A percentile compares a stretch with the other conserved stretches of the same genome.
phyloP scores from a whole-genome alignment of 2,797 vertebrate species.

The Ispidina picta region DNA sequence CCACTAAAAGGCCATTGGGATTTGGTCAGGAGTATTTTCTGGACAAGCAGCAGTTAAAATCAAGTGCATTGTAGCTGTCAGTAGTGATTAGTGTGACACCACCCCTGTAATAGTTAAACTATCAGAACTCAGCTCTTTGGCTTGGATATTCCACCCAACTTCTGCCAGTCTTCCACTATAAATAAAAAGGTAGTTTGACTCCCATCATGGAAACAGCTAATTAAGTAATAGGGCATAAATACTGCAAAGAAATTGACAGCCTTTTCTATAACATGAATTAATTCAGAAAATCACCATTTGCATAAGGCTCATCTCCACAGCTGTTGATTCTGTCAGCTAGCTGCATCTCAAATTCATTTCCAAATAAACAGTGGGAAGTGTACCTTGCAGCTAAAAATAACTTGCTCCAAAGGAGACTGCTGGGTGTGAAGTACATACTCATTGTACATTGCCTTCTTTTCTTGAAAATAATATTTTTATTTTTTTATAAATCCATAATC shows the following conservation, averaged over 20 bases:
- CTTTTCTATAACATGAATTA: conserved; percentile 75
- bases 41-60: neutral
- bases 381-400: conserved; percentile 81
- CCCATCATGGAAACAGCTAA: conserved; percentile 72
- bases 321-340: conserved; percentile 81
- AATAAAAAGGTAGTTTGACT: conserved; percentile 66
- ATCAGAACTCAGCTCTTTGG: neutral
- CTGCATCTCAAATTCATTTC: conserved; percentile 80
- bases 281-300: conserved; percentile 77
- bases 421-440: conserved; percentile 12
- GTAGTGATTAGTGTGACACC: neutral
- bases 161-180: conserved; percentile 48
- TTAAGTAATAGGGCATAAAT: conserved; percentile 74
- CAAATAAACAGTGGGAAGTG: conserved; percentile 76
- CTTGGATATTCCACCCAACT: neutral
- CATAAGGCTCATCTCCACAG: conserved; percentile 81
- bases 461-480: conserved; percentile 18
- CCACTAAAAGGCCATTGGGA: neutral
- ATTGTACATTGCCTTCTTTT: conserved; percentile 30
- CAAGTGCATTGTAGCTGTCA: neutral
- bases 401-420: conserved; percentile 42
- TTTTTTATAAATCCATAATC: neutral
- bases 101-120: neutral
- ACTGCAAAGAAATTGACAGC: conserved; percentile 70
- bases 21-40: neutral